Evolutionary conservation across 2,113 vertebrate species (phyloP).

Genomic region (Ceuthmochares aereus): DNA sequence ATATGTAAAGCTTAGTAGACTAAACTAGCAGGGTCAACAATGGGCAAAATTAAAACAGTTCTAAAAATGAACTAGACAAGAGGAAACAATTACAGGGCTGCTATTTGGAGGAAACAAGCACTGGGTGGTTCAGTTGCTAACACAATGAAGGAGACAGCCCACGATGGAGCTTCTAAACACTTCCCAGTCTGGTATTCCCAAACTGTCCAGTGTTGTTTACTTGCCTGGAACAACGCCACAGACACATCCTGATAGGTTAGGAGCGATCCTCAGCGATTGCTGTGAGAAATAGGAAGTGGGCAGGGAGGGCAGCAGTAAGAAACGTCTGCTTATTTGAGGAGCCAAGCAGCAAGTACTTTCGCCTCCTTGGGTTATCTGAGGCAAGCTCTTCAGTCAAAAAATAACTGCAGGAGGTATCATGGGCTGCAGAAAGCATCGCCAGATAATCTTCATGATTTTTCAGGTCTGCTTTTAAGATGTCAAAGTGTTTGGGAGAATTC

Average conservation of each 20-base stretch:
- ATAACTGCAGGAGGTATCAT: neutral
- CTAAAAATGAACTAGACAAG: slow-evolving; percentile 71
- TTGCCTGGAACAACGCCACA: slow-evolving; percentile 48
- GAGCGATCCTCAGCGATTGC: neutral
- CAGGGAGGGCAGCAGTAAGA: slow-evolving; percentile 12
- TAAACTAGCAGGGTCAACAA: slow-evolving; percentile 69
- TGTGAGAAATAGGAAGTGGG: slow-evolving; percentile 44
- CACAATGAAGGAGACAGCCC: slow-evolving; percentile 61
- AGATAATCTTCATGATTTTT: neutral
- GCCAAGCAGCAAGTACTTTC: accelerated
- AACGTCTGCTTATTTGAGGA: neutral
- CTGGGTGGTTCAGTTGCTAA: slow-evolving; percentile 56
- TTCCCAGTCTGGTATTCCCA: slow-evolving; percentile 29
- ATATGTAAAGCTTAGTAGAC: slow-evolving; percentile 52
- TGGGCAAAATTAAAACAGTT: slow-evolving; percentile 53
- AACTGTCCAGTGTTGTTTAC: slow-evolving; percentile 58
- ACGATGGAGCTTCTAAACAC: slow-evolving; percentile 39
- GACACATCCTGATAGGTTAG: slow-evolving; percentile 50
- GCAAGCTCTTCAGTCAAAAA: neutral
- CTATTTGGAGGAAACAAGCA: slow-evolving; percentile 60
- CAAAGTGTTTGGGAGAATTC: neutral
- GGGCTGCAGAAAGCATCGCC: neutral
- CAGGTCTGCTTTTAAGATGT: neutral
- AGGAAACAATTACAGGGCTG: slow-evolving; percentile 66
- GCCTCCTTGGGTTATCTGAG: neutral